Base-by-base conservation (phyloP, 1,140 invertebrate species). In the Drosophila elegans region DNA sequence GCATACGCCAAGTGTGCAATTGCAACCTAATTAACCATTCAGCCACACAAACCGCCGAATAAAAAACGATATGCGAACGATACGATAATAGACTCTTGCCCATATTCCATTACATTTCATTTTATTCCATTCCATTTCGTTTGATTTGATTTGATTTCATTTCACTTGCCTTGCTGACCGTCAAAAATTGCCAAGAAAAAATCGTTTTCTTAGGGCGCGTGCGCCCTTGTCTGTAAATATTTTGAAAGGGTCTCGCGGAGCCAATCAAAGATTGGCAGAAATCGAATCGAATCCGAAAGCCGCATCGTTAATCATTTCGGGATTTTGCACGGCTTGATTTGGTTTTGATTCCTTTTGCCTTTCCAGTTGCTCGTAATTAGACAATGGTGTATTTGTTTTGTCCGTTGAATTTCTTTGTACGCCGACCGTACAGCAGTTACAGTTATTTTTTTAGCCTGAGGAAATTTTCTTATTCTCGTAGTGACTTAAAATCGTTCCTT, bases 201-300 rank as follows among this genome's bases (percentile, higher is more conserved):
- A 12, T 27, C 12, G 6, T 6, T 32, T 29, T 45, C 34, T 45
- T 53, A 69, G 66, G 61, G 61, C 66, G 66, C 66, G 66, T 69
- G 62, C 66, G 66, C 71, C 51, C 77, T 67, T 67, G 69, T 78
- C 67, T 64, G 55, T 80, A 85, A 85, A 85, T 84, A 77, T 84
- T 85, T 85, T 85, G 82, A 85, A 80, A 85, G 82, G 81, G 72
- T 74, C 13, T 36, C 16, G 44, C 51, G 27, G 7, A 34, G 39
- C 49, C 55, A 62, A 55, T 72, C 29, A 29, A 32, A 73, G 25
- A 54, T 25, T 29, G 41, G n/a, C 57, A 62, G 27, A 72, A 41
- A 72, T 51, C 32, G 54, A 54, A 61, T 42, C 41, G 61, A 73
- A 41, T 55, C 38, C 41, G 25, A 77, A 71, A 77, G 78, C 78